Evolutionary conservation across 64 coral and sea anemone species (phyloP).

Genomic region (Porites lutea): DNA sequence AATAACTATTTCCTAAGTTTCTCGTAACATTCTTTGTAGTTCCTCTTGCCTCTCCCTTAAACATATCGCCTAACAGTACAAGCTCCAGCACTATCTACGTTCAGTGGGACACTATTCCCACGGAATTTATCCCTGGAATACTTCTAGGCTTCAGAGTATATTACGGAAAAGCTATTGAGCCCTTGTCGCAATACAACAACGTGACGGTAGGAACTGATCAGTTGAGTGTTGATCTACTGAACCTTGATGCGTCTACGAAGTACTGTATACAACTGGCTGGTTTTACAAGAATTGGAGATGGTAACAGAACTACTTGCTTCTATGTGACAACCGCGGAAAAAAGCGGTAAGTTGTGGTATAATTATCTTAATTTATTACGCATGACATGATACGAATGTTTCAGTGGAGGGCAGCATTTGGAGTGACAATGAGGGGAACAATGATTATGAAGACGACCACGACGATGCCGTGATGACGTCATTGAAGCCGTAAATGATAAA

Average conservation of each 20-base stretch:
- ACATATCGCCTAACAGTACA: not conserved
- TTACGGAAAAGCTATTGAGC: not conserved
- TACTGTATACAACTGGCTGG: conserved; percentile 46
- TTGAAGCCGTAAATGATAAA: too few relatives aligned
- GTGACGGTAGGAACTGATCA: not conserved
- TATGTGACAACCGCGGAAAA: conserved; percentile 32
- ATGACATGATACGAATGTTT: not conserved
- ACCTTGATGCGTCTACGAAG: not conserved
- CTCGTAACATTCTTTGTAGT: conserved; percentile 1
- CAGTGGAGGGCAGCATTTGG: too few relatives aligned
- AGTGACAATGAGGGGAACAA: not conserved
- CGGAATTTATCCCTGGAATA: conserved; percentile 17
- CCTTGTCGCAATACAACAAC: not conserved
- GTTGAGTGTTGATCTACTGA: not conserved
- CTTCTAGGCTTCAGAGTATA: conserved; percentile 23
- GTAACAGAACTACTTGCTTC: conserved; percentile 1
- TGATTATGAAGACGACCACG: not conserved
- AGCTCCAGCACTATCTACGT: conserved; percentile 18
- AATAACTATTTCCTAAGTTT: not conserved
- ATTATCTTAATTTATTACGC: not conserved
- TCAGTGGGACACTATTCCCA: not conserved
- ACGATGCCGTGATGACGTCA: not conserved
- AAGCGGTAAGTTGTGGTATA: not conserved
- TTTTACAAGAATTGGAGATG: conserved; percentile 20
- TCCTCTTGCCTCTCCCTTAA: conserved; percentile 10